A percentile compares a stretch with the other conserved stretches of the same genome.
These are phyloP conservation scores for Alethe castanea DNA, from an alignment of 2,113 vertebrate genomes.

Conservation along the genomic window DNA sequence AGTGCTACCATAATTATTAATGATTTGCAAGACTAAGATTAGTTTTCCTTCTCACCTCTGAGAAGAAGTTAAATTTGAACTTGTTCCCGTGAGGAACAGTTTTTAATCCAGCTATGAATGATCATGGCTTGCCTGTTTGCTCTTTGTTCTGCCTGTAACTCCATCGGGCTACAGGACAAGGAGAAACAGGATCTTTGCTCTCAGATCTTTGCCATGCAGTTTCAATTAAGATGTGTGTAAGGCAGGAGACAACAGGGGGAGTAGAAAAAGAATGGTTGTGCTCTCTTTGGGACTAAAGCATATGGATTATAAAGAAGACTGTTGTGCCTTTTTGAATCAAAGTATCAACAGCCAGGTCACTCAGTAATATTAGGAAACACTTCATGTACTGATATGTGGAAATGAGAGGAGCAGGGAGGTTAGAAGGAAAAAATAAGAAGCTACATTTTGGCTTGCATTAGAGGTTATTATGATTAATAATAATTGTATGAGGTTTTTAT, in stretches of 20 bases:
- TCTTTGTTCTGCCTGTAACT: neutral
- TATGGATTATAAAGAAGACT: neutral
- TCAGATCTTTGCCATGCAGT: neutral
- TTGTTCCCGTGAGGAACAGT: neutral
- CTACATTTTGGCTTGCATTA: neutral
- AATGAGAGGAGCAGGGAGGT: neutral
- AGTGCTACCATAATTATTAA: neutral
- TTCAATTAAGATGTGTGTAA: neutral
- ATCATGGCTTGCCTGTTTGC: neutral
- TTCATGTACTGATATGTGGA: neutral
- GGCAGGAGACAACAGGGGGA: neutral
- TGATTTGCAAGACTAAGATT: neutral
- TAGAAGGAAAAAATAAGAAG: neutral
- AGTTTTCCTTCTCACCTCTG: neutral
- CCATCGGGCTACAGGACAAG: neutral
- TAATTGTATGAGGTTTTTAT: neutral
- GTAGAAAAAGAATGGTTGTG: neutral
- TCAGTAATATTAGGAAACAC: neutral
- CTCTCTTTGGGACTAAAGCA: neutral
- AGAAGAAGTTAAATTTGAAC: neutral
- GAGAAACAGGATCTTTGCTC: neutral
- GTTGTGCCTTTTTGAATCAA: neutral
- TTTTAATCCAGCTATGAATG: neutral
- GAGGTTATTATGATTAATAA: neutral
- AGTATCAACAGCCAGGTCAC: neutral